A percentile compares a stretch with the other conserved stretches of the same genome.
Conservation (phyloP, 2,888 invertebrate species). For the Choristoneura rosaceana region DNA sequence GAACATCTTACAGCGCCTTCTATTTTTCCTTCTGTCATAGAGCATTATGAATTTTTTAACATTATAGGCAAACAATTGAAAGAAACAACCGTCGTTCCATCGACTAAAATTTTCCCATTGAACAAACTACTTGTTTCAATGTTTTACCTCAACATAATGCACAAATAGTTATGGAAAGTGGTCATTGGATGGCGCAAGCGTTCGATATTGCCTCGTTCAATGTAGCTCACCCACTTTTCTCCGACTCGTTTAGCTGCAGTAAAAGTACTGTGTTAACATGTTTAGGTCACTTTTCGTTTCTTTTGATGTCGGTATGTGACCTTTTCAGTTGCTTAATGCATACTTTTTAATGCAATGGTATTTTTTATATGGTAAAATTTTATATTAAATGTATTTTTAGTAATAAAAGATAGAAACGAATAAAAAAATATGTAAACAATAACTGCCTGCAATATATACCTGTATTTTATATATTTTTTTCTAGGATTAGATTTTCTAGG, state of each 20-base stretch:
- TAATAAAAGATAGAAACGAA: background rate
- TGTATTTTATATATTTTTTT: no score
- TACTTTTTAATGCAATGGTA: no score
- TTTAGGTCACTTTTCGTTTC: slow-evolving; percentile 44
- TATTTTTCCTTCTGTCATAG: no score
- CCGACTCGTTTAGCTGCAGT: slow-evolving; percentile 60
- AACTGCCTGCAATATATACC: no score
- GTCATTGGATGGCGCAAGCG: slow-evolving; percentile 64
- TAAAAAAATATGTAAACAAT: no score
- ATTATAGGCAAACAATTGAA: no score
- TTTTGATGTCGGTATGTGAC: slow-evolving; percentile 28
- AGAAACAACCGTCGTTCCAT: no score
- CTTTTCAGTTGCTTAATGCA: background rate
- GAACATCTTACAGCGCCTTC: no score
- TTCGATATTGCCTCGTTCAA: slow-evolving; percentile 53
- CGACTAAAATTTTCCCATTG: no score
- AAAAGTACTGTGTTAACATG: slow-evolving; percentile 51
- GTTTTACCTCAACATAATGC: slow-evolving; percentile 43
- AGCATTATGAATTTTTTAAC: no score
- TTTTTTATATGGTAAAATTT: no score
- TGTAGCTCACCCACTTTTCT: slow-evolving; percentile 78
- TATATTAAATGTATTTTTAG: background rate
- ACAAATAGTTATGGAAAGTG: slow-evolving; percentile 68
- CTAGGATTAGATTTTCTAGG: no score
- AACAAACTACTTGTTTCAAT: background rate